Evolutionary conservation across 2,113 vertebrate species (phyloP), one percentile per base, ranked within the genome.

Genomic region (Halcyon senegalensis): DNA sequence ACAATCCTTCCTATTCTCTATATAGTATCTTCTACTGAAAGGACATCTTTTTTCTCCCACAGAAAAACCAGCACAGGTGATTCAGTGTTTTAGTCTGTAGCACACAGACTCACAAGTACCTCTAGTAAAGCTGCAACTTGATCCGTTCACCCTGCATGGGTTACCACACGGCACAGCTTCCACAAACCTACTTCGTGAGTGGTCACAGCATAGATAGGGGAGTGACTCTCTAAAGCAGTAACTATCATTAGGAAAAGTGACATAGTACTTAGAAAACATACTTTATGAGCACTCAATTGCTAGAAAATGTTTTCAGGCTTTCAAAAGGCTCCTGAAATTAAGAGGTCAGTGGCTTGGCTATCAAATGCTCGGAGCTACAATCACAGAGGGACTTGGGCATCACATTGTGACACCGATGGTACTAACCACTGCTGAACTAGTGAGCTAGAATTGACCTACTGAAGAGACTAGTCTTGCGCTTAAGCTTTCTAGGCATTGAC

Each of bases 351-450:
- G 39, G 39, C 67, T 69, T 21, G 58, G 51, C 51, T 66, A 25
- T 35, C 25, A 16, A 23, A 50, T 10, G 28, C 28, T 41, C 33
- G 21, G 50, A 46, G 44, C 7, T 5, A 30, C n/a, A 37, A 33
- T 62, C 11, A 30, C 16, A 27, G 53, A 28, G 18, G 21, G 46
- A 46, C 72, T 33, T 20, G 73, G 41, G 41, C 37, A 23, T 31
- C 17, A 1, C 31, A 3, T 9, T 12, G 21, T 20, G 27, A 60
- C 31, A 30, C 27, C 0, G 1, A 10, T 20, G 63, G 50, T 33
- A 33, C 55, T 14, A 39, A 58, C 18, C 16, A 2, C 30, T 48
- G 67, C 73, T 23, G 25, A 68, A 18, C 43, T 28, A 75, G 28
- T 3, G 37, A 88, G 48, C 33, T n/a, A 17, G 18, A 69, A 59